These are phyloP conservation scores for Clarias macrocephalus DNA, from an alignment of 2,113 vertebrate genomes.

Conservation along the genomic window DNA sequence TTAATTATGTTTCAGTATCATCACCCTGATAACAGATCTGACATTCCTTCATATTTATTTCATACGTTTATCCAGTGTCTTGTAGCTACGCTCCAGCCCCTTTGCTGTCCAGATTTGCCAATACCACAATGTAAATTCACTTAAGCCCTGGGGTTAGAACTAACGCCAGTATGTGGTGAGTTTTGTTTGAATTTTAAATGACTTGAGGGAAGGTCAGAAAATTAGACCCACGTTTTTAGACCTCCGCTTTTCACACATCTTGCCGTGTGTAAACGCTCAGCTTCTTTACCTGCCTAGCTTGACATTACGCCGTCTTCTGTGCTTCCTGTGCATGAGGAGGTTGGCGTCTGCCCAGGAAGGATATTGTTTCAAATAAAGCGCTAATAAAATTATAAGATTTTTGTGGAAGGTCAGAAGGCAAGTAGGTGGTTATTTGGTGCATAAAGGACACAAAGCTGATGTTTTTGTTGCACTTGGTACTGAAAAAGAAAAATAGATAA, in stretches of 20 bases:
- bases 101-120: background rate
- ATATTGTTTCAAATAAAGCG: background rate
- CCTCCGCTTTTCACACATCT: background rate
- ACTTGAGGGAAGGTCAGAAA: background rate
- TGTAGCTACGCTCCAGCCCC: background rate
- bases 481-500: background rate
- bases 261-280: background rate
- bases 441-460: background rate
- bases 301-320: background rate
- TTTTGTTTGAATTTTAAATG: background rate
- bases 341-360: background rate
- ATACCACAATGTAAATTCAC: background rate
- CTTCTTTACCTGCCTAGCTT: background rate
- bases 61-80: background rate
- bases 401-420: background rate
- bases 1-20: background rate
- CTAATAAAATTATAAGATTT: background rate
- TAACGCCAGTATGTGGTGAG: background rate
- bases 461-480: background rate
- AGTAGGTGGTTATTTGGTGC: background rate
- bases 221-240: background rate
- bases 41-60: background rate
- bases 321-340: background rate
- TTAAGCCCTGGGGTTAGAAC: background rate
- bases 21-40: background rate